These are phyloP conservation scores for Xylota sylvarum DNA, from an alignment of 2,888 invertebrate genomes.

Conservation along the genomic window DNA sequence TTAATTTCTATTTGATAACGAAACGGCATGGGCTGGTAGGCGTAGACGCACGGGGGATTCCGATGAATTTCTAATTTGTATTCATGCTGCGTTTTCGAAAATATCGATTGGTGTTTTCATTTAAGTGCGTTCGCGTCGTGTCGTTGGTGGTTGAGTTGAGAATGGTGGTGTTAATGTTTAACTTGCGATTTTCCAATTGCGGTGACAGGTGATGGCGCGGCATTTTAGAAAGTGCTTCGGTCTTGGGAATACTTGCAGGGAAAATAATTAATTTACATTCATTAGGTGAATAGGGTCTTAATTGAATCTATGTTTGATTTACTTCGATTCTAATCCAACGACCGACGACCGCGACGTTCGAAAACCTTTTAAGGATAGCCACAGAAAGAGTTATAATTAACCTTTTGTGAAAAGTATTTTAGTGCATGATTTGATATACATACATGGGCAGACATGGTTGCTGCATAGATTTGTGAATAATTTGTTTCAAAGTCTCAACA, in stretches of 20 bases:
- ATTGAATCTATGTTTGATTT: constrained; percentile 1
- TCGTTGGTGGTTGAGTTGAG: not conserved
- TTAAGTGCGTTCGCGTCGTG: not conserved
- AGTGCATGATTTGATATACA: no score
- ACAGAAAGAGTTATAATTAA: not conserved
- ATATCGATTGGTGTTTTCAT: constrained; percentile 41
- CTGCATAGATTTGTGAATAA: no score
- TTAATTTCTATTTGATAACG: constrained; percentile 42
- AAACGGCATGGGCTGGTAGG: not conserved
- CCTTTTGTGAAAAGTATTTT: no score
- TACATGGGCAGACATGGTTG: no score
- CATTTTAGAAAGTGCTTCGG: constrained; percentile 45
- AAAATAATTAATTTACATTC: constrained; percentile 54
- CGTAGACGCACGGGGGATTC: not conserved
- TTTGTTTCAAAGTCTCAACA: no score
- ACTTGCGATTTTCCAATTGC: constrained; percentile 44
- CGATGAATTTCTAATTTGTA: constrained; percentile 28
- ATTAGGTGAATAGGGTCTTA: not conserved
- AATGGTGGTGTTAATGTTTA: not conserved
- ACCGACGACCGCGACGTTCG: not conserved
- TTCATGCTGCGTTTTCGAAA: constrained; percentile 43
- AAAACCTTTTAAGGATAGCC: not conserved
- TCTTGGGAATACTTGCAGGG: constrained; percentile 25
- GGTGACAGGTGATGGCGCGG: not conserved
- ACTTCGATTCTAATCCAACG: not conserved